These are phyloP conservation scores for Zoanthus sociatus DNA, from an alignment of 92 coral and sea anemone genomes.

Conservation along the genomic window DNA sequence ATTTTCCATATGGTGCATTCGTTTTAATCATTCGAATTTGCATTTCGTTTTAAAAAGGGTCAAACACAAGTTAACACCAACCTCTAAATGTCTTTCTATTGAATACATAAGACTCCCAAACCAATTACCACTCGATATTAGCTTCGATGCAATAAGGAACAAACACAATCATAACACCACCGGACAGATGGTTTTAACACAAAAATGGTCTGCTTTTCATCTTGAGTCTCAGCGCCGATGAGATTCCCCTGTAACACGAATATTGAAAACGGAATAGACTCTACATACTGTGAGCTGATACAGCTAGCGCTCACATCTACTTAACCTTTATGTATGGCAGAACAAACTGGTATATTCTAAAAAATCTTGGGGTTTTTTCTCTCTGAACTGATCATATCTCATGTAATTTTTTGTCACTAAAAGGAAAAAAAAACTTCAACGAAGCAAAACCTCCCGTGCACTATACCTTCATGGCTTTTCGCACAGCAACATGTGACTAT, in stretches of 20 bases:
- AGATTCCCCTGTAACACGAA: too few relatives aligned
- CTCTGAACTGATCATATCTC: background rate
- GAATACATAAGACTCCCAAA: background rate
- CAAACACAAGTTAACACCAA: background rate
- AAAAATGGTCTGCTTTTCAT: background rate
- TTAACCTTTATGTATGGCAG: background rate
- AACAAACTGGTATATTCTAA: background rate
- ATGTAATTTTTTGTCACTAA: background rate
- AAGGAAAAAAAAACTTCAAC: background rate
- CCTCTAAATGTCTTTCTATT: background rate
- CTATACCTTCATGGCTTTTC: slow-evolving; percentile 30
- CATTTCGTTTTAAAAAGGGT: too few relatives aligned
- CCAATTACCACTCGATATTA: background rate
- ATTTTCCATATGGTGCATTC: too few relatives aligned
- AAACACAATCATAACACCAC: background rate
- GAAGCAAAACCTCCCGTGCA: background rate
- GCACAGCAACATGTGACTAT: background rate
- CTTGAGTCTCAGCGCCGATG: too few relatives aligned
- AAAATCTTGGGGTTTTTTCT: background rate
- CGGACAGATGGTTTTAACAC: background rate
- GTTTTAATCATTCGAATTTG: too few relatives aligned
- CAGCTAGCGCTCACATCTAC: background rate
- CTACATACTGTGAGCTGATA: background rate
- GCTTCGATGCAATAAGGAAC: background rate
- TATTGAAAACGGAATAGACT: background rate